These are phyloP conservation scores for Hymenopus coronatus DNA, from an alignment of 2,888 invertebrate genomes.

Conservation along the genomic window DNA sequence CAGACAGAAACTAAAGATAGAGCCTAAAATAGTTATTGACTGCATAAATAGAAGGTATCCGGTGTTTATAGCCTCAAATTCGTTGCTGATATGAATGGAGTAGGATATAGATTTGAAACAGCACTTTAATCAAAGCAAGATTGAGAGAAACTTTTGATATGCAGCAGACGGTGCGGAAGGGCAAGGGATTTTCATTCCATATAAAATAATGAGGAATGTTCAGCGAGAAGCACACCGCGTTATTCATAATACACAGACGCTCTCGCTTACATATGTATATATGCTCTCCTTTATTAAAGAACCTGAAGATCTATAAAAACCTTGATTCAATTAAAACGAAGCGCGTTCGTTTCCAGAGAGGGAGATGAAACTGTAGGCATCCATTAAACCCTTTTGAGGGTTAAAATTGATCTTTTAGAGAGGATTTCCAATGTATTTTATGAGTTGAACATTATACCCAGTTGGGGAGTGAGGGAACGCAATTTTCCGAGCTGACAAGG, in stretches of 20 bases:
- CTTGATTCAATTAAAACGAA: constrained; percentile 16
- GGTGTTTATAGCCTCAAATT: not conserved
- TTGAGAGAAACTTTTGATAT: not conserved
- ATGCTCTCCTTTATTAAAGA: constrained; percentile 3
- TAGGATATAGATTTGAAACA: not conserved
- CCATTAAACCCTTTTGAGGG: constrained; percentile 25
- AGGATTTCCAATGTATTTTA: constrained; percentile 17
- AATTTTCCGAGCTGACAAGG: constrained; percentile 2
- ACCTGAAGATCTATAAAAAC: not conserved
- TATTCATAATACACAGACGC: not conserved
- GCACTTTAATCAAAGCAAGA: not conserved
- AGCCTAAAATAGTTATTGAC: not conserved
- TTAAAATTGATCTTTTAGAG: constrained; percentile 25
- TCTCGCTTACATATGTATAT: not conserved
- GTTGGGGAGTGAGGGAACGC: not conserved
- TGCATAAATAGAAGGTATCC: not conserved
- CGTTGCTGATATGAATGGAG: not conserved
- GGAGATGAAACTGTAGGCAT: constrained; percentile 10
- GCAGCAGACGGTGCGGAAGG: not conserved
- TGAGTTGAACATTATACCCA: constrained; percentile 19
- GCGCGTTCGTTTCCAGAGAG: not conserved
- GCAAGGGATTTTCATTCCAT: not conserved
- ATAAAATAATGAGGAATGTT: not conserved
- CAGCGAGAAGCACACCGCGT: not conserved
- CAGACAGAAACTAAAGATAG: no score